Evolutionary conservation across 2,888 invertebrate genomes (phyloP).

Genomic region (Catocala fraxini): DNA sequence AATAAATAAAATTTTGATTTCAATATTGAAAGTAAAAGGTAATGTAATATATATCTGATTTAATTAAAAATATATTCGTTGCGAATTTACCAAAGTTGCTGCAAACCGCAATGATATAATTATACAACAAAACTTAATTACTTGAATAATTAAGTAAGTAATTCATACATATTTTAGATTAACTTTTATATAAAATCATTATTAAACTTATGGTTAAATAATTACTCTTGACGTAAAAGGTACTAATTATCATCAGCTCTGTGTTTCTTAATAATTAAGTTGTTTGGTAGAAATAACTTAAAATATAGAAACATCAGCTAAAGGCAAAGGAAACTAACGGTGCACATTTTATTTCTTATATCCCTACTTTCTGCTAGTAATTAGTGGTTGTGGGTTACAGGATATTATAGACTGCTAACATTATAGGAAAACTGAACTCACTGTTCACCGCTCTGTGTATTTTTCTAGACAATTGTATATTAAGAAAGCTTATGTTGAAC

Average conservation of each 20-base stretch:
- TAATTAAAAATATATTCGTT: no score
- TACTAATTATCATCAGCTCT: background rate
- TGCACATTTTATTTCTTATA: conserved; percentile 21
- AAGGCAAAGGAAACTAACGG: conserved; percentile 20
- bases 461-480: background rate
- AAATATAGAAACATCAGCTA: conserved; percentile 13
- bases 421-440: conserved; percentile 7
- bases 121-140: no score
- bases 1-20: no score
- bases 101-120: no score
- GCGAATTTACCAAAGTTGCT: no score
- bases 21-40: no score
- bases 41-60: no score
- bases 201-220: background rate
- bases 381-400: conserved; percentile 29
- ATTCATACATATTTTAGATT: no score
- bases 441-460: background rate
- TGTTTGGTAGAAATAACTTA: conserved; percentile 12
- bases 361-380: conserved; percentile 17
- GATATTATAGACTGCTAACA: conserved; percentile 26
- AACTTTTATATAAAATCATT: background rate
- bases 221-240: conserved; percentile 3
- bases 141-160: no score
- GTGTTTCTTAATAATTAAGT: conserved; percentile 17
- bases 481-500: no score